A percentile compares a stretch with the other conserved stretches of the same genome.
phyloP scores from a whole-genome alignment of 2,797 vertebrate genomes.

The Cuniculus paca region DNA sequence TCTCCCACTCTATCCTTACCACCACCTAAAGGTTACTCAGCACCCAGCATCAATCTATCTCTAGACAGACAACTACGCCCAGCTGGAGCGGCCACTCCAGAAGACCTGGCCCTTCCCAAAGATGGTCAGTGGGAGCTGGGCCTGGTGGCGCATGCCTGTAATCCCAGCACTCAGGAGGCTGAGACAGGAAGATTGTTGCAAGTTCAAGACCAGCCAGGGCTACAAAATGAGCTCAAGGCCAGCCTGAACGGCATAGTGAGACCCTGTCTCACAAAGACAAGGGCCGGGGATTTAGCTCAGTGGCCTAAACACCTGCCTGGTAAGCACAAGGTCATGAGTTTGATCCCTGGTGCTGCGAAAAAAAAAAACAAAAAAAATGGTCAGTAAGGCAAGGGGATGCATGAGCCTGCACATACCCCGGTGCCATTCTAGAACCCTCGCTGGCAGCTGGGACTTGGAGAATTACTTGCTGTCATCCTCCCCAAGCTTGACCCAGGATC shows the following conservation, averaged over 20 bases:
- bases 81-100: background rate
- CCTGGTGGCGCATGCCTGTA: no score
- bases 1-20: background rate
- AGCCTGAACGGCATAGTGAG: no score
- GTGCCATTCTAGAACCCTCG: background rate
- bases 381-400: background rate
- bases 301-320: no score
- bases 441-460: background rate
- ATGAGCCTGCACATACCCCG: background rate
- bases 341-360: no score
- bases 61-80: conserved; percentile 4
- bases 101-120: background rate
- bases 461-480: background rate
- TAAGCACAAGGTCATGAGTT: no score
- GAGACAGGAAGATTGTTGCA: no score
- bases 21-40: background rate
- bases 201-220: no score
- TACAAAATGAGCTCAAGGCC: no score
- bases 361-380: no score
- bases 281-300: no score
- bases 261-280: no score
- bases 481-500: background rate
- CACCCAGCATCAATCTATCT: background rate
- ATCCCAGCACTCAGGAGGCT: no score
- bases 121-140: background rate